Percentiles rank a stretch among this genome's conserved stretches.
These are phyloP conservation scores for Allolobophora icterica DNA, from an alignment of 2,888 invertebrate genomes.

Conservation along the genomic window DNA sequence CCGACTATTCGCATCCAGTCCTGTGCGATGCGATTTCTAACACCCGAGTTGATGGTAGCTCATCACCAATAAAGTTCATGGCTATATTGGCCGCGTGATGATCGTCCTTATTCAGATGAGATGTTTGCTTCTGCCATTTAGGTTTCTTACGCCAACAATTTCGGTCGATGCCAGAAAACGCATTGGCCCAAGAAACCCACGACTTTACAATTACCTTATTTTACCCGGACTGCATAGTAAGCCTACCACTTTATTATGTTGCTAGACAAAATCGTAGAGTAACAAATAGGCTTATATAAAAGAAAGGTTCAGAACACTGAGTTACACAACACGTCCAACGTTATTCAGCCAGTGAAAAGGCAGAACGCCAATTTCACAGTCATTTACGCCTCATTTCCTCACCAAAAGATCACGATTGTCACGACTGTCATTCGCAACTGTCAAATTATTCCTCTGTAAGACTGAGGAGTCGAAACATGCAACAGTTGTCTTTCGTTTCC, in stretches of 20 bases:
- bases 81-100: too few relatives aligned
- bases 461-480: not conserved
- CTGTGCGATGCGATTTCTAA: too few relatives aligned
- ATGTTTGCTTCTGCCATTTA: too few relatives aligned
- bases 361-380: slow-evolving; percentile 14
- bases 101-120: too few relatives aligned
- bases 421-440: not conserved
- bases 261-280: too few relatives aligned
- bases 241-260: not conserved
- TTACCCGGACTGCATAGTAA: not conserved
- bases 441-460: not conserved
- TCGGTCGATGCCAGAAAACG: not conserved
- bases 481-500: not conserved
- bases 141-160: not conserved
- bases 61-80: not conserved
- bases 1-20: too few relatives aligned
- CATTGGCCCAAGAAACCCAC: not conserved
- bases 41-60: not conserved
- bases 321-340: too few relatives aligned
- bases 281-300: not conserved
- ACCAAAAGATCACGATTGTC: not conserved
- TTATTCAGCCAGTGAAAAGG: not conserved
- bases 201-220: not conserved
- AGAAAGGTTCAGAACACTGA: not conserved
- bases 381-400: not conserved